Percentiles rank a stretch among this genome's conserved stretches.
Evolutionary conservation across 2,113 vertebrate genomes (phyloP).

Genomic region (human): DNA sequence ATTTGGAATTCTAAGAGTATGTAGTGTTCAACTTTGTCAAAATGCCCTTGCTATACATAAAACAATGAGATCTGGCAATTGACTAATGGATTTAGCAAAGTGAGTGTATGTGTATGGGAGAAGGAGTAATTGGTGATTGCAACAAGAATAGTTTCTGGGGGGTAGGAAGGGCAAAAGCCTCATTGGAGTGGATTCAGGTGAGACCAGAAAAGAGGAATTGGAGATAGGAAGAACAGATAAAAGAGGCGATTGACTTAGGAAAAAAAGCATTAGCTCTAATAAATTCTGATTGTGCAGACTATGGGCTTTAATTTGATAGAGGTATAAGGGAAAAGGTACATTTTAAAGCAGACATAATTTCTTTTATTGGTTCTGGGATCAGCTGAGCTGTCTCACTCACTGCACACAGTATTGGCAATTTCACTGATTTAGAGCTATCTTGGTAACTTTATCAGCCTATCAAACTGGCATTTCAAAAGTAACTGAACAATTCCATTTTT

Average conservation of each 20-base stretch:
- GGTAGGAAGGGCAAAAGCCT: neutral
- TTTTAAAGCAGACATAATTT: constrained; percentile 42
- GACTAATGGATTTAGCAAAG: neutral
- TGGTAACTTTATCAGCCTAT: constrained; percentile 39
- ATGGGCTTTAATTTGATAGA: constrained; percentile 16
- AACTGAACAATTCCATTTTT: constrained; percentile 17
- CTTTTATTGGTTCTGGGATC: constrained; percentile 39
- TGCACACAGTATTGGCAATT: neutral
- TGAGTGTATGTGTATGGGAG: neutral
- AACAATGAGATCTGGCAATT: neutral
- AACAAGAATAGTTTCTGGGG: neutral
- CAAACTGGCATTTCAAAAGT: constrained; percentile 43
- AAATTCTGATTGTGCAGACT: constrained; percentile 1
- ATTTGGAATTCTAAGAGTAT: neutral
- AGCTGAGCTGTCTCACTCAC: neutral
- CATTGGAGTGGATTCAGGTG: neutral
- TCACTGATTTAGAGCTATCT: constrained; percentile 32
- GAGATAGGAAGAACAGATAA: neutral
- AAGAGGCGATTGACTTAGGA: neutral
- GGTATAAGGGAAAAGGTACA: neutral
- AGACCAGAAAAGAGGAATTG: neutral
- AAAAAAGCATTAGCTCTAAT: neutral
- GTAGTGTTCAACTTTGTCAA: neutral
- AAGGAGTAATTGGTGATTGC: neutral
- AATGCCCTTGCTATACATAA: neutral